Conservation (phyloP, 2,797 vertebrate species). For the Luscinia megarhynchos region DNA sequence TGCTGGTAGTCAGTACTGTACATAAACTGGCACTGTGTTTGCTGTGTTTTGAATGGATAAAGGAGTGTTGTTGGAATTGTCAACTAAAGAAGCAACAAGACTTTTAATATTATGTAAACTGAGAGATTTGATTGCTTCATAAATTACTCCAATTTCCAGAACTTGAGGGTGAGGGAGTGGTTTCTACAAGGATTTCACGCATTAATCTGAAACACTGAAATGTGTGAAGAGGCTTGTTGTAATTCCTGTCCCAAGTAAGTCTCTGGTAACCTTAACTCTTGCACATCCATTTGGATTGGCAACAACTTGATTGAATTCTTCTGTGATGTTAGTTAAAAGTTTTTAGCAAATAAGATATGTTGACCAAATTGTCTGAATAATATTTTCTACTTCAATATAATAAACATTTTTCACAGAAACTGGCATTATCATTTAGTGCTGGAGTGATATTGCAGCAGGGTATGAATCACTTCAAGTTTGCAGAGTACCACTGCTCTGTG, state of each 20-base stretch:
- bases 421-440: not conserved
- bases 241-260: not conserved
- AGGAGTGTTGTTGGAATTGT: not conserved
- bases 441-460: not conserved
- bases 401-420: not conserved
- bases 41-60: not conserved
- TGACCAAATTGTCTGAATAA: not conserved
- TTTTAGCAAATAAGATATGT: not conserved
- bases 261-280: not conserved
- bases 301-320: not conserved
- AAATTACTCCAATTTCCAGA: not conserved
- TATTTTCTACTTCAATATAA: not conserved
- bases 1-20: not conserved
- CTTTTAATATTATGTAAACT: not conserved
- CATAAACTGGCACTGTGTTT: not conserved
- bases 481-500: not conserved
- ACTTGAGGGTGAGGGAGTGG: fast-evolving
- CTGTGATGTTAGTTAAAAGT: not conserved
- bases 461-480: not conserved
- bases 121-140: not conserved
- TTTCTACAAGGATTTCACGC: not conserved
- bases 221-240: not conserved
- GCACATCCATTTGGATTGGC: not conserved
- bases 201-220: not conserved
- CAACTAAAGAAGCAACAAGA: not conserved